These are phyloP conservation scores for Nibea coibor DNA, from an alignment of 2,113 vertebrate genomes.

Conservation along the genomic window DNA sequence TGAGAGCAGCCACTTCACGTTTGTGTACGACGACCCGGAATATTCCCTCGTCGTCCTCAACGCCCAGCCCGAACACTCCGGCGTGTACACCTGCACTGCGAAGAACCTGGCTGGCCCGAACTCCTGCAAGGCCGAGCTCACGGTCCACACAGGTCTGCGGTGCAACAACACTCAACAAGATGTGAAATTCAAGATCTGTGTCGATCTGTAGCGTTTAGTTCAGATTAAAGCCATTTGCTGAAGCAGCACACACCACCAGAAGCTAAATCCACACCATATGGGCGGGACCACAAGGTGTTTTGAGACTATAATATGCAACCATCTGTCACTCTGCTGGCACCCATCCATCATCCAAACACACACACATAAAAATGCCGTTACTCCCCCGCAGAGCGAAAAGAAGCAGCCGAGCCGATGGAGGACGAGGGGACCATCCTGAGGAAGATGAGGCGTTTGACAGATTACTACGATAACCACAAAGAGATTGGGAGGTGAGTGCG, in stretches of 20 bases:
- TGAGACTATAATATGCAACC: conserved; percentile 57
- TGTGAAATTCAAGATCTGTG: background rate
- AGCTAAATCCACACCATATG: conserved; percentile 52
- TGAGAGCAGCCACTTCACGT: conserved; percentile 92
- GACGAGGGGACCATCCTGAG: conserved; percentile 87
- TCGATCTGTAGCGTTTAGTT: background rate
- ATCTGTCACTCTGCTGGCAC: conserved; percentile 63
- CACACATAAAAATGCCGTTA: conserved; percentile 11
- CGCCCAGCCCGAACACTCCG: conserved; percentile 83
- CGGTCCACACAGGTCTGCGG: conserved; percentile 86
- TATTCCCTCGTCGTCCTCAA: conserved; percentile 93
- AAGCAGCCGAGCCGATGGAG: conserved; percentile 82
- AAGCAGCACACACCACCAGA: background rate
- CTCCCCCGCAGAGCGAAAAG: conserved; percentile 81
- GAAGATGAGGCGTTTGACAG: conserved; percentile 88
- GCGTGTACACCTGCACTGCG: conserved; percentile 93
- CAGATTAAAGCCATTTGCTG: background rate
- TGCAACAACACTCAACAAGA: background rate
- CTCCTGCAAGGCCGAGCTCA: conserved; percentile 95
- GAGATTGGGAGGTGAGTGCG: conserved; percentile 91
- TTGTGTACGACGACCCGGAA: conserved; percentile 93
- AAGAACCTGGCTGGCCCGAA: conserved; percentile 90
- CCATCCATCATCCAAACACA: conserved; percentile 23
- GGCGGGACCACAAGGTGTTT: conserved; percentile 45
- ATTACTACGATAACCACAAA: conserved; percentile 93